Conservation (phyloP, 2,113 vertebrate species). For the Psephotus haematonotus region DNA sequence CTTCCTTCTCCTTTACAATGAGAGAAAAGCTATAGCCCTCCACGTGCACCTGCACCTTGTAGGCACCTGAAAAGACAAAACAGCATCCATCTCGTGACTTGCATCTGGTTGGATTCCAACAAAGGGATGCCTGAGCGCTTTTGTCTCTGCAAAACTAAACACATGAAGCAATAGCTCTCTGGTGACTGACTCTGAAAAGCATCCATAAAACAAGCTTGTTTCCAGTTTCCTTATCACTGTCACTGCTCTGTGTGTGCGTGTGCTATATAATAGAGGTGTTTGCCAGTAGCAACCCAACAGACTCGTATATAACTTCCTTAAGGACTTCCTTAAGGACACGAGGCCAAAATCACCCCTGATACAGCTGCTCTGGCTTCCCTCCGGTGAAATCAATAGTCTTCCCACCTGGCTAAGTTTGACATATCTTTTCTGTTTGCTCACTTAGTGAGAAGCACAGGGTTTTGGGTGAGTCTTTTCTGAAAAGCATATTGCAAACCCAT, state of each 20-base stretch:
- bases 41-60: constrained; percentile 59
- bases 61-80: constrained; percentile 48
- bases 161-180: background rate
- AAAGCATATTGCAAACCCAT: background rate
- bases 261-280: background rate
- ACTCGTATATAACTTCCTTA: background rate
- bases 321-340: background rate
- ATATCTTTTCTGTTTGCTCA: constrained; percentile 22
- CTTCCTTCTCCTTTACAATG: background rate
- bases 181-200: background rate
- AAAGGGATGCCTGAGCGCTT: background rate
- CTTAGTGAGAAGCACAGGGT: background rate
- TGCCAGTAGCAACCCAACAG: background rate
- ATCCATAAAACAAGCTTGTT: constrained; percentile 24
- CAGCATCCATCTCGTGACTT: background rate
- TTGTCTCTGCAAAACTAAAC: constrained; percentile 18
- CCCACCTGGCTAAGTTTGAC: background rate
- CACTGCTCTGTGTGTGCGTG: background rate
- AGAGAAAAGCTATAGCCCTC: constrained; percentile 77
- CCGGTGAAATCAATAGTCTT: background rate
- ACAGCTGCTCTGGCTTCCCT: background rate
- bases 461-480: background rate
- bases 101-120: background rate
- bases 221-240: constrained; percentile 27
- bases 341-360: background rate